phyloP scores from a whole-genome alignment of 35 echinoderm and acorn worm genomes.

The Holothuria glaberrima region DNA sequence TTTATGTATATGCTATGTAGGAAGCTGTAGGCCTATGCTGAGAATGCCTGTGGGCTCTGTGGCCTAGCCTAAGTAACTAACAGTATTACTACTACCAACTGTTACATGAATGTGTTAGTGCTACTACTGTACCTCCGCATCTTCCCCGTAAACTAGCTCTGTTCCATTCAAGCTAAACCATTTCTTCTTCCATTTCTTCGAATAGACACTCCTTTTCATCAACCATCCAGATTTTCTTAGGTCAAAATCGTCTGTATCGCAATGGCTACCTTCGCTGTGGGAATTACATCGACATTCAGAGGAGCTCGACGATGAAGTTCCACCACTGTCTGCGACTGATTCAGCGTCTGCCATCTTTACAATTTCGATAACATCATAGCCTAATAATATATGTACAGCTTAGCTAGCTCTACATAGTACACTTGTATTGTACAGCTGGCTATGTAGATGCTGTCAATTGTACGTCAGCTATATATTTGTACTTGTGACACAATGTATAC shows the following conservation, averaged over 20 bases:
- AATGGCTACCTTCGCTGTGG: constrained; percentile 22
- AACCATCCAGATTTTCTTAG: constrained; percentile 46
- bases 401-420: too few relatives aligned
- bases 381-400: too few relatives aligned
- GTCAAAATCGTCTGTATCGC: constrained; percentile 23
- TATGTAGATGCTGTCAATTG: too few relatives aligned
- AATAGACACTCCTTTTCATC: constrained; percentile 32
- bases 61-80: not conserved
- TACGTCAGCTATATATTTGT: too few relatives aligned
- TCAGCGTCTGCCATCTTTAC: constrained; percentile 41
- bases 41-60: too few relatives aligned
- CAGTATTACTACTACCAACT: not conserved
- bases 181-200: constrained; percentile 53
- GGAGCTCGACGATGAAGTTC: constrained; percentile 40
- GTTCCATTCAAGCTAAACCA: constrained; percentile 44
- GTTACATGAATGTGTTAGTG: not conserved
- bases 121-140: constrained; percentile 21
- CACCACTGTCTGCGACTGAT: constrained; percentile 7
- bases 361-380: too few relatives aligned
- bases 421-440: too few relatives aligned
- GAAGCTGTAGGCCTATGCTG: too few relatives aligned
- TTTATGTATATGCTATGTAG: not conserved
- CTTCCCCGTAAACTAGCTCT: constrained; percentile 44
- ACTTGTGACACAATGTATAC: too few relatives aligned
- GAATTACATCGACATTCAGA: constrained; percentile 48